Conservation (phyloP, 2,888 invertebrate genomes). For the Neoascia interrupta region DNA sequence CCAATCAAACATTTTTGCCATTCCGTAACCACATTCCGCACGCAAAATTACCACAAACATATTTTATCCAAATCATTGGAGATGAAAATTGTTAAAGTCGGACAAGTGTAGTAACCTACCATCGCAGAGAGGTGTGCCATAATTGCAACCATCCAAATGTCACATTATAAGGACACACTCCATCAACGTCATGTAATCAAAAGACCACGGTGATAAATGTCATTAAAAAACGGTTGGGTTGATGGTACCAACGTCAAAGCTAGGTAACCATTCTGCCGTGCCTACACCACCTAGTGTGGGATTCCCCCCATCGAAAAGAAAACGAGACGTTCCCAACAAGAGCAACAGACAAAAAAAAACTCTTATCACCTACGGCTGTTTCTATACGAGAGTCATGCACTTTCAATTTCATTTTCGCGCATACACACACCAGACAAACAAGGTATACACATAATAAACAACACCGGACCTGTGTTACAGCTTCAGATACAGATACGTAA, state of each 20-base stretch:
- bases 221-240: slow-evolving; percentile 40
- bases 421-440: slow-evolving; percentile 54
- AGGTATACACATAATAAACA: slow-evolving; percentile 57
- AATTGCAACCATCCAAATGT: slow-evolving; percentile 62
- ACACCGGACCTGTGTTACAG: slow-evolving; percentile 5
- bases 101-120: too few relatives aligned
- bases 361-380: slow-evolving; percentile 50
- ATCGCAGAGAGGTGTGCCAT: slow-evolving; percentile 54
- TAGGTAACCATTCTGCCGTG: neutral
- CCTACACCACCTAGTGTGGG: slow-evolving; percentile 16
- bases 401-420: slow-evolving; percentile 64
- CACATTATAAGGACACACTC: slow-evolving; percentile 66
- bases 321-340: slow-evolving; percentile 13
- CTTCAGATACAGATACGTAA: slow-evolving; percentile 35
- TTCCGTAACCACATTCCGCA: slow-evolving; percentile 32
- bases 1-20: slow-evolving; percentile 48
- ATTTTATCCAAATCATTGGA: slow-evolving; percentile 45
- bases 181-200: slow-evolving; percentile 53
- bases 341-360: slow-evolving; percentile 23
- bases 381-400: slow-evolving; percentile 40
- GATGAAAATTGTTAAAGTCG: too few relatives aligned
- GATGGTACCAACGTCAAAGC: slow-evolving; percentile 6
- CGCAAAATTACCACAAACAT: slow-evolving; percentile 33
- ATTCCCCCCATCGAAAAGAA: slow-evolving; percentile 20
- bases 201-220: slow-evolving; percentile 59